Evolutionary conservation across 2,797 vertebrate genomes (phyloP), one percentile per base, ranked within the genome.

Genomic region (Acomys russatus): DNA sequence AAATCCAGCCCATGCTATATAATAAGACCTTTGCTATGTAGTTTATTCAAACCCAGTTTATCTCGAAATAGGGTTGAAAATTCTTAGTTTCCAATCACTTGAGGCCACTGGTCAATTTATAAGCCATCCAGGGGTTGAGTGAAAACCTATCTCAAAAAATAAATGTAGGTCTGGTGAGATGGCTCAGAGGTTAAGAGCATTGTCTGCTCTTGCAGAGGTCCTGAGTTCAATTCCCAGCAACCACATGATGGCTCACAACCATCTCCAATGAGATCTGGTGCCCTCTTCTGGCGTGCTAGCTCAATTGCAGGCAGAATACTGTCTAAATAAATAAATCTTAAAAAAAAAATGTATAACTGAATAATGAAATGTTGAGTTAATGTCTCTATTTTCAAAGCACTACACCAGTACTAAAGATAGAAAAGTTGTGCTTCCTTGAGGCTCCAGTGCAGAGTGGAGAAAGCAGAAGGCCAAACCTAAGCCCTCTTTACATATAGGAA

Each of bases 61-160:
- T 63, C 64, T 88, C 17, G 68, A 92, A 91, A 88, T 91, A 44
- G 11, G 14, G 9, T 85, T 22, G 94, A 71, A 70, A 92, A 87
- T 87, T 25, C 33, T 94, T 91, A 3, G 35, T 86, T 56, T 95
- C 71, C n/a, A 68, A 44, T 85, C 56, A 33, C 94, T 86, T 86
- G 70, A 87, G n/a, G 51, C 49, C 54, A 68, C 73, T 74, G 23
- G 70, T 80, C 73, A 49, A 22, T 25, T 85, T 68, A 63, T 71
- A 23, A 94, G 77, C 3, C 30, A 59, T 3, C 28, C 51, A 56
- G 77, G 77, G 54, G 18, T 79, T 28, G 23, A 56, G 77, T 56
- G 33, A n/a, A 25, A 79, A 56, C 54, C 51, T 79, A 56, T 56
- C 51, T 79, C 30, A 56, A 79, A 79, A 78, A 77, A 51, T 49